Evolutionary conservation across 2,888 invertebrate species (phyloP).

Genomic region (Pecten maximus): DNA sequence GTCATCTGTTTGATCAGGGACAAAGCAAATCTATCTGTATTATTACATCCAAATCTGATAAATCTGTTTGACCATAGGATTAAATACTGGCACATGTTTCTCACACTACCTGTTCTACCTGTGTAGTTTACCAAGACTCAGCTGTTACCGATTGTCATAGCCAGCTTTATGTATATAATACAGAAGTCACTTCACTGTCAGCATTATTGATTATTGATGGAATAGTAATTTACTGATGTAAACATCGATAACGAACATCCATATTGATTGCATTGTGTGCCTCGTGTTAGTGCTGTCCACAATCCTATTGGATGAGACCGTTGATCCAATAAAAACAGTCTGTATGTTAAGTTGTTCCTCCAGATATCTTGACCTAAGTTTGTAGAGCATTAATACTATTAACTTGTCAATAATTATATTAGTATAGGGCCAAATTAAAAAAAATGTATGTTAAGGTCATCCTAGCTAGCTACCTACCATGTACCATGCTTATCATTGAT

Average conservation of each 20-base stretch:
- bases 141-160: not conserved
- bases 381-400: not conserved
- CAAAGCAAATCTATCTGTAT: not conserved
- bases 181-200: not conserved
- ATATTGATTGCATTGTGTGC: conserved; percentile 13
- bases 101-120: not conserved
- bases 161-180: not conserved
- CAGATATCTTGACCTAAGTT: not conserved
- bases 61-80: not conserved
- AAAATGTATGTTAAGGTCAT: not conserved
- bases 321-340: conserved; percentile 33
- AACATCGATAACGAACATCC: conserved; percentile 32
- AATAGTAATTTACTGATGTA: conserved; percentile 28
- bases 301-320: conserved; percentile 15
- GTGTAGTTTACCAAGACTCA: not conserved
- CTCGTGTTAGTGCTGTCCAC: not conserved
- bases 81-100: not conserved
- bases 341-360: not conserved
- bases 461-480: no score
- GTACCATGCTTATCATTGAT: no score
- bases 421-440: not conserved
- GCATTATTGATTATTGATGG: conserved; percentile 2
- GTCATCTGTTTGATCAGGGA: not conserved
- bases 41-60: not conserved
- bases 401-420: no score